These are phyloP conservation scores for Euborellia annulipes DNA, from an alignment of 1,140 invertebrate species.

Conservation along the genomic window DNA sequence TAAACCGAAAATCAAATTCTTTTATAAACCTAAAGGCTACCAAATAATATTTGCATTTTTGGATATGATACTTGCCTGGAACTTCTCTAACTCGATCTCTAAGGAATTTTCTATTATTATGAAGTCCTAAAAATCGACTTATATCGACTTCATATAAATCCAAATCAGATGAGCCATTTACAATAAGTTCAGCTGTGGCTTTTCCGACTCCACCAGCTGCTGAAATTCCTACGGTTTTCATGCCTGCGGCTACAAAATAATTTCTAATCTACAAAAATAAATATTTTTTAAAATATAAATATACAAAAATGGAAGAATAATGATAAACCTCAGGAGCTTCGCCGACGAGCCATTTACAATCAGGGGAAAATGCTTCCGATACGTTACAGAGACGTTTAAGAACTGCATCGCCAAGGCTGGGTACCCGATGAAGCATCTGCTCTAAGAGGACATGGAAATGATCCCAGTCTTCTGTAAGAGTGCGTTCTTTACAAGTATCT, in stretches of 20 bases:
- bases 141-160: conserved; percentile 88
- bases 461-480: conserved; percentile 80
- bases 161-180: conserved; percentile 61
- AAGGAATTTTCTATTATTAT: conserved; percentile 91
- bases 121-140: conserved; percentile 79
- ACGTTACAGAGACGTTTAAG: conserved; percentile 69
- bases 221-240: conserved; percentile 86
- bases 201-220: conserved; percentile 88
- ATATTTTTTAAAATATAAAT: background rate
- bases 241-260: conserved; percentile 89
- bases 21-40: too few relatives aligned
- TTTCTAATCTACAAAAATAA: conserved; percentile 52
- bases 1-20: too few relatives aligned
- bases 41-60: too few relatives aligned
- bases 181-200: conserved; percentile 76
- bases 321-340: conserved; percentile 68
- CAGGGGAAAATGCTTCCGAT: conserved; percentile 87
- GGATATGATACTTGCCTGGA: conserved; percentile 46
- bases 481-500: conserved; percentile 36
- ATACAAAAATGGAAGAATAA: background rate
- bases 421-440: conserved; percentile 68
- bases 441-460: conserved; percentile 83
- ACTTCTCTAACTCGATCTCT: conserved; percentile 86
- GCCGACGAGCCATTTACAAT: conserved; percentile 82
- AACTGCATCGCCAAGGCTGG: conserved; percentile 50